phyloP scores from a whole-genome alignment of 2,113 vertebrate genomes.

The Salvator merianae region DNA sequence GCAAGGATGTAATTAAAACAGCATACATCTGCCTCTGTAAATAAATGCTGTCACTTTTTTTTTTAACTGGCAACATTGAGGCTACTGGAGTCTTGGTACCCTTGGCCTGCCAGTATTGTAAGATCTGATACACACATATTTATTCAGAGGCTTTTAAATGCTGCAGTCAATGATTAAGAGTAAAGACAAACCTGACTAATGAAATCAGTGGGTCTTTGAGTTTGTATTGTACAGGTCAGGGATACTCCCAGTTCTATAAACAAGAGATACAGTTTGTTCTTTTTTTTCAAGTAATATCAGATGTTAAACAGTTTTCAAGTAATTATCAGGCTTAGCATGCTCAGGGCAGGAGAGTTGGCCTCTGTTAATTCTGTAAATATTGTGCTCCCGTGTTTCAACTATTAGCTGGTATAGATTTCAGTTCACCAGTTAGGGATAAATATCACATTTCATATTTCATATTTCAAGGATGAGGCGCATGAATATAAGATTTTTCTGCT shows the following conservation, averaged over 20 bases:
- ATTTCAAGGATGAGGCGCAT: not conserved
- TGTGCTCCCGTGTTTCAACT: not conserved
- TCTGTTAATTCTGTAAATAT: constrained; percentile 4
- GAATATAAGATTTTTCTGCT: too few species aligned
- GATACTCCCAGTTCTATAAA: constrained; percentile 3
- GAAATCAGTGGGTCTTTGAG: constrained; percentile 30
- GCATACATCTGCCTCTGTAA: constrained; percentile 35
- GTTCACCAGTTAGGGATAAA: not conserved
- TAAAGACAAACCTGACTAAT: constrained; percentile 23
- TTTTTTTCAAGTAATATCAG: not conserved
- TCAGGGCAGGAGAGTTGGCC: not conserved
- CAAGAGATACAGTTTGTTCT: not conserved
- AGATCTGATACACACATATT: not conserved
- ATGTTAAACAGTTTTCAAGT: constrained; percentile 4
- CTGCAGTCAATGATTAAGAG: constrained; percentile 29
- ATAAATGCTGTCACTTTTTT: constrained; percentile 37
- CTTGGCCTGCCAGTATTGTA: constrained; percentile 12
- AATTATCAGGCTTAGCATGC: not conserved
- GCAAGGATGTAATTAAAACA: constrained; percentile 34
- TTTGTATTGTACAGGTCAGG: constrained; percentile 9
- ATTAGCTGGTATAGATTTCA: not conserved
- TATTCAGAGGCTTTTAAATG: constrained; percentile 39
- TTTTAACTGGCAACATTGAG: not conserved
- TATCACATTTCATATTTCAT: too few species aligned
- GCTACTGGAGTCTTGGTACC: constrained; percentile 28